phyloP scores from a whole-genome alignment of 2,888 invertebrate species.

The Embidobia sp. region DNA sequence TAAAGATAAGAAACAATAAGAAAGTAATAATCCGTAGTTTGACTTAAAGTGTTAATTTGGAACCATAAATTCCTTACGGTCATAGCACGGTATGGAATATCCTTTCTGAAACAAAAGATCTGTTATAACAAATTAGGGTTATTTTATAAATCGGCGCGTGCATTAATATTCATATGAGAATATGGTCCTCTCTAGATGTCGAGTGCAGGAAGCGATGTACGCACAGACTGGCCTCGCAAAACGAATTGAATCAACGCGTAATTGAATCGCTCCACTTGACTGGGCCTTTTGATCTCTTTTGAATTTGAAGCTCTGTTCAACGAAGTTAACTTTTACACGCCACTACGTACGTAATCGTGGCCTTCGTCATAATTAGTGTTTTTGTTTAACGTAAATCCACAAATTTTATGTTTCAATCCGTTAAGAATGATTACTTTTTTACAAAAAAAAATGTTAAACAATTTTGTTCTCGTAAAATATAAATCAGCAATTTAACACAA shows the following conservation, averaged over 20 bases:
- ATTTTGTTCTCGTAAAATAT: no score
- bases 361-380: conserved; percentile 53
- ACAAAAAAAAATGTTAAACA: no score
- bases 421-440: background rate
- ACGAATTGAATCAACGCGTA: conserved; percentile 77
- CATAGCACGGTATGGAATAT: no score
- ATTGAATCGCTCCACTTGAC: conserved; percentile 80
- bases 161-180: conserved; percentile 66
- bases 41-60: no score
- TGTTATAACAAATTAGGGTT: conserved; percentile 55
- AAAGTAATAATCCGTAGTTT: no score
- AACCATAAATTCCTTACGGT: no score
- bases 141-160: conserved; percentile 61
- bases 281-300: conserved; percentile 77
- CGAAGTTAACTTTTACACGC: conserved; percentile 64
- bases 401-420: background rate
- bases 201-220: conserved; percentile 66
- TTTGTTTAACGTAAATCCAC: conserved; percentile 20
- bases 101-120: conserved; percentile 51
- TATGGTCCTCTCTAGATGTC: conserved; percentile 61
- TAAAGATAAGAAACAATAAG: no score
- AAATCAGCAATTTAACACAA: no score
- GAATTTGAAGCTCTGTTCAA: conserved; percentile 73
- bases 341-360: conserved; percentile 46
- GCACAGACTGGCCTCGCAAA: conserved; percentile 67